These are phyloP conservation scores for Caiman crocodilus DNA, from an alignment of 2,797 vertebrate genomes.

Conservation along the genomic window DNA sequence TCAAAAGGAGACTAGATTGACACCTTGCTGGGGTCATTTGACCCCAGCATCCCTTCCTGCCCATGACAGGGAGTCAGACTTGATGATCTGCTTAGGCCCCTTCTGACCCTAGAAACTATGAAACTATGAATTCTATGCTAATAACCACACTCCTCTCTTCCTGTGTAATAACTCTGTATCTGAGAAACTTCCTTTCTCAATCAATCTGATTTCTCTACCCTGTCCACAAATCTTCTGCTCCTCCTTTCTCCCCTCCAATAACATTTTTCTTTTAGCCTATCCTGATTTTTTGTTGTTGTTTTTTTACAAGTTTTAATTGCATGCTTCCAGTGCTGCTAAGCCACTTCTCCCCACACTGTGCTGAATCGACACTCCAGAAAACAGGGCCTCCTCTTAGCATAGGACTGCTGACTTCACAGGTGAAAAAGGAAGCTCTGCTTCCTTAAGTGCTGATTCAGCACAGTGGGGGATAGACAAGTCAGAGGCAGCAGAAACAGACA, in stretches of 20 bases:
- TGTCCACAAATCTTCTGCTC: neutral
- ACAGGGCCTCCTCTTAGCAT: neutral
- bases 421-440: neutral
- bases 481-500: slow-evolving; percentile 8
- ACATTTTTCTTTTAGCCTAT: neutral
- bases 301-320: neutral
- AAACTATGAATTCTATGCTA: neutral
- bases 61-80: too few relatives aligned
- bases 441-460: slow-evolving; percentile 39
- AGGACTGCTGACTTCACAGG: neutral
- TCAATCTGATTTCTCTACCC: neutral
- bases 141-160: neutral
- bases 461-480: neutral
- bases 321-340: neutral
- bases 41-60: too few relatives aligned
- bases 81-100: too few relatives aligned
- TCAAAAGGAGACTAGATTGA: too few relatives aligned
- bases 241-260: neutral
- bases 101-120: neutral
- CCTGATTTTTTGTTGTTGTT: neutral
- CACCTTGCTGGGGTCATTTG: too few relatives aligned
- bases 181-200: neutral
- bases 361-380: slow-evolving; percentile 1
- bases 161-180: neutral
- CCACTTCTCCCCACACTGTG: neutral